Evolutionary conservation across 2,797 vertebrate genomes (phyloP), one percentile per base, ranked within the genome.

Genomic region (Iguana delicatissima): DNA sequence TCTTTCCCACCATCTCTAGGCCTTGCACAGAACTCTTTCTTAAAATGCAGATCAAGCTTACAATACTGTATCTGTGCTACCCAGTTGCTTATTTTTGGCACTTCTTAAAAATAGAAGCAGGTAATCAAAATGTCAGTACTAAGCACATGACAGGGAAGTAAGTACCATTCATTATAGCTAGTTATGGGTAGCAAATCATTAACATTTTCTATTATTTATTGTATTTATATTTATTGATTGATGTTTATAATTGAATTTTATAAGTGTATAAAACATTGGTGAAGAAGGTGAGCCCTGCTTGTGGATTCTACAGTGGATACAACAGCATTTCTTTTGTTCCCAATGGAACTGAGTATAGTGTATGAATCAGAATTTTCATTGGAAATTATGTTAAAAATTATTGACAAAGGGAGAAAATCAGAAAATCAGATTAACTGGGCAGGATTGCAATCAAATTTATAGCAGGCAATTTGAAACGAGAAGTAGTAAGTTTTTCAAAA

Each of bases 71-170:
- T 80, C 90, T 80, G 88, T 72, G 13, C 22, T 89, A 64, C 35
- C 29, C 57, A 42, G 3, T n/a, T 74, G 82, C 89, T 94, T 26
- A 38, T 84, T 77, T 73, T 9, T 59, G 38, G 46, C 67, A 22
- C 35, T 87, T 6, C 85, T 81, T 82, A 94, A 64, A 55, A 64
- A 55, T n/a, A 69, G 64, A 46, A 87, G 69, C 24, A 89, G 86
- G 26, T 46, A 52, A 46, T 46, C 46, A 67, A 46, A 46, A 80
- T 80, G 13, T 74, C 18, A 2, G 1, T 64, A 24, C 8, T 42
- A 84, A 76, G 14, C 32, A 35, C 26, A 4, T 62, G 42, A 13
- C 16, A 64, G 32, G 42, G 32, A 35, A 59, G 77, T 50, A 77
- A 74, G 38, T 24, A 55, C 32, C 2, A 69, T 38, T 72, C 26